Evolutionary conservation across 1,140 invertebrate genomes (phyloP).

Genomic region (Papilio aristodemus): DNA sequence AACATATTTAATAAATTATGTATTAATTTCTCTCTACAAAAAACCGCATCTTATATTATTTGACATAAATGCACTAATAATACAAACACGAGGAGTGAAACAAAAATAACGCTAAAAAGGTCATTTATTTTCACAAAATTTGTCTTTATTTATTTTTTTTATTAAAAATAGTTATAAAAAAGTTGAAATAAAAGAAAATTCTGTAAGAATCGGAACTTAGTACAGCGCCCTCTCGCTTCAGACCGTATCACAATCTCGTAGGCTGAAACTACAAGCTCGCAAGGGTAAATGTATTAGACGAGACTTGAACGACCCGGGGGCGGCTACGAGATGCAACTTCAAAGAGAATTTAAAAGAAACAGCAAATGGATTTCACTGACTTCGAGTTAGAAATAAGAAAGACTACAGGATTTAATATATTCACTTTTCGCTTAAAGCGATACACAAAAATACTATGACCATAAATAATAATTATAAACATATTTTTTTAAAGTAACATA

Average conservation of each 20-base stretch:
- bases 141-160: too few relatives aligned
- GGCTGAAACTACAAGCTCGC: slow-evolving; percentile 57
- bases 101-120: too few relatives aligned
- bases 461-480: background rate
- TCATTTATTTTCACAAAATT: too few relatives aligned
- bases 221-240: slow-evolving; percentile 59
- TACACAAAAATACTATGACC: background rate
- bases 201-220: background rate
- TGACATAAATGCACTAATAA: too few relatives aligned
- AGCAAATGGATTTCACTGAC: slow-evolving; percentile 16
- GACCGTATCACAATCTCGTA: slow-evolving; percentile 46
- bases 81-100: too few relatives aligned
- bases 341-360: slow-evolving; percentile 21
- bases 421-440: background rate
- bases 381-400: background rate
- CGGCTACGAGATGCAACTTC: slow-evolving; percentile 11
- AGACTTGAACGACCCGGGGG: slow-evolving; percentile 19
- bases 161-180: too few relatives aligned
- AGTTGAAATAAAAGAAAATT: too few relatives aligned
- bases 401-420: background rate
- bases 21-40: too few relatives aligned
- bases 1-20: too few relatives aligned
- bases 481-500: too few relatives aligned
- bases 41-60: too few relatives aligned
- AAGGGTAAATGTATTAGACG: slow-evolving; percentile 14